Conservation (phyloP, 1,140 invertebrate genomes). For the Leptinotarsa defecta region DNA sequence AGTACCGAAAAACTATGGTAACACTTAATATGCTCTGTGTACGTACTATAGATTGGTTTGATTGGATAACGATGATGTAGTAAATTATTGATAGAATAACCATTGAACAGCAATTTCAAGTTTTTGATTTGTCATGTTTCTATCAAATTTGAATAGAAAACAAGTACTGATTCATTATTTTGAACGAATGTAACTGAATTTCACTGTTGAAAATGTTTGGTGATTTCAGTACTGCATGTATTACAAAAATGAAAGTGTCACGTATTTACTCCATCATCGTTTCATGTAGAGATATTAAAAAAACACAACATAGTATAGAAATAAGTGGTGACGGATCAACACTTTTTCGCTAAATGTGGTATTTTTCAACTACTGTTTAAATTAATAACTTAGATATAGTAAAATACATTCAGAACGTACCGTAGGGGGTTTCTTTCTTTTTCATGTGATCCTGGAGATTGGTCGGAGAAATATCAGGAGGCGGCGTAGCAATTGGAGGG, state of each 20-base stretch:
- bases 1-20: background rate
- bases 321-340: background rate
- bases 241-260: too few relatives aligned
- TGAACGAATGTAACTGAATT: too few relatives aligned
- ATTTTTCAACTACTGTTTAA: background rate
- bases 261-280: too few relatives aligned
- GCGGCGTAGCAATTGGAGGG: conserved; percentile 58
- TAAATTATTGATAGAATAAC: background rate
- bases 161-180: too few relatives aligned
- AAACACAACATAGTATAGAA: background rate
- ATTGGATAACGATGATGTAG: too few relatives aligned
- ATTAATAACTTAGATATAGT: too few relatives aligned
- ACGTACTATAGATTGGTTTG: conserved; percentile 33
- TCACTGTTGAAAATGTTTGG: too few relatives aligned
- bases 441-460: conserved; percentile 73
- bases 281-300: background rate
- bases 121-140: too few relatives aligned
- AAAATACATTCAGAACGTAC: conserved; percentile 62
- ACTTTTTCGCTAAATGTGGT: background rate
- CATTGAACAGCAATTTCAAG: background rate
- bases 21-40: conserved; percentile 42
- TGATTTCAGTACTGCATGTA: too few relatives aligned
- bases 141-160: too few relatives aligned
- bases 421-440: conserved; percentile 87
- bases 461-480: conserved; percentile 50